phyloP scores from a whole-genome alignment of 2,113 vertebrate species.

The Grantiella picta region DNA sequence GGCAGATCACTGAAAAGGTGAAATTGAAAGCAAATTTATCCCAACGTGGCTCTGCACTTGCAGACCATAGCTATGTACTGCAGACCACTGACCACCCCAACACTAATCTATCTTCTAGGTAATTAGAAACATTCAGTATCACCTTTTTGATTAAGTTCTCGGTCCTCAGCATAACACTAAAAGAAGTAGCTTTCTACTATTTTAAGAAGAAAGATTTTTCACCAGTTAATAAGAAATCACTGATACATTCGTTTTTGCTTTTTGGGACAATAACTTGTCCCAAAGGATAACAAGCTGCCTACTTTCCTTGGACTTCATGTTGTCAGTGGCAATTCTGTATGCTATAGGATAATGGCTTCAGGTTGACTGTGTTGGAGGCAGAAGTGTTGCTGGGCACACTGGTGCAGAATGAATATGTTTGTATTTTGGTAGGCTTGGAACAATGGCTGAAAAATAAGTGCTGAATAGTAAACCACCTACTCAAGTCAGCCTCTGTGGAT shows the following conservation, averaged over 20 bases:
- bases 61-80: neutral
- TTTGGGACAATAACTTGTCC: neutral
- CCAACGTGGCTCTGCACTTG: fast-evolving
- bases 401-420: neutral
- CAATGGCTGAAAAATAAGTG: neutral
- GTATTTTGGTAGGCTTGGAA: neutral
- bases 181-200: neutral
- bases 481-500: neutral
- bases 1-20: neutral
- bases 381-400: neutral
- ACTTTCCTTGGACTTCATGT: neutral
- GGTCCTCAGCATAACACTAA: neutral
- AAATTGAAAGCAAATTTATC: neutral
- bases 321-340: neutral
- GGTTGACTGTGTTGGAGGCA: neutral
- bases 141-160: neutral
- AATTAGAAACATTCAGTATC: neutral
- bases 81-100: neutral
- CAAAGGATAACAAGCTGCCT: neutral
- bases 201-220: neutral
- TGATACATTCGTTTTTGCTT: neutral
- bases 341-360: neutral
- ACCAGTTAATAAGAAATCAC: neutral
- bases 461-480: neutral
- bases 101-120: neutral